Conservation (phyloP, 2,888 invertebrate genomes). For the Beris chalybata region DNA sequence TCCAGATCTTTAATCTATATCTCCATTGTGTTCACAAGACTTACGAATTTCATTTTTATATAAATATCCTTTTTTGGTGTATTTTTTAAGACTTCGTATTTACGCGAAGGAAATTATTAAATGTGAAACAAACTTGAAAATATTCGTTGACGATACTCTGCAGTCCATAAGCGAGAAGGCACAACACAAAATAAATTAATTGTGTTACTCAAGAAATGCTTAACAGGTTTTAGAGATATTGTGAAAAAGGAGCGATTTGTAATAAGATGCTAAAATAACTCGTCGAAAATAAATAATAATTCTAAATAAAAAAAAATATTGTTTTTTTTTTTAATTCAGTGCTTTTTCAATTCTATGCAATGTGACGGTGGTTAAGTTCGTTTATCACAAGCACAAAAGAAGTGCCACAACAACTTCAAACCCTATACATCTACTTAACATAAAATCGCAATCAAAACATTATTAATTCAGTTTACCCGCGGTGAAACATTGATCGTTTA, state of each 20-base stretch:
- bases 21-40: constrained; percentile 31
- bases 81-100: constrained; percentile 30
- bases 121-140: neutral
- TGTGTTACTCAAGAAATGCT: constrained; percentile 28
- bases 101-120: constrained; percentile 9
- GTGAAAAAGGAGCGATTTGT: constrained; percentile 24
- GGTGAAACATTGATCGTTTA: constrained; percentile 2
- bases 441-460: constrained; percentile 2
- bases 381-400: too few species aligned
- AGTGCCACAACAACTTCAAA: too few species aligned
- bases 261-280: constrained; percentile 21
- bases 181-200: neutral
- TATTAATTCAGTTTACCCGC: neutral
- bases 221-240: constrained; percentile 27
- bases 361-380: too few species aligned
- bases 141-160: constrained; percentile 26
- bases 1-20: constrained; percentile 10
- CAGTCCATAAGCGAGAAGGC: neutral
- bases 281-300: constrained; percentile 21
- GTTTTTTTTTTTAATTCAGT: too few species aligned
- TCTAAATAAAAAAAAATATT: too few species aligned
- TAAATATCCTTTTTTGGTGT: constrained; percentile 12
- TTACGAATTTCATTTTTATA: neutral
- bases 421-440: neutral
- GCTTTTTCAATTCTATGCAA: too few species aligned